phyloP scores from a whole-genome alignment of 2,888 invertebrate genomes.

The Scaptodrosophila latifasciaeformis region DNA sequence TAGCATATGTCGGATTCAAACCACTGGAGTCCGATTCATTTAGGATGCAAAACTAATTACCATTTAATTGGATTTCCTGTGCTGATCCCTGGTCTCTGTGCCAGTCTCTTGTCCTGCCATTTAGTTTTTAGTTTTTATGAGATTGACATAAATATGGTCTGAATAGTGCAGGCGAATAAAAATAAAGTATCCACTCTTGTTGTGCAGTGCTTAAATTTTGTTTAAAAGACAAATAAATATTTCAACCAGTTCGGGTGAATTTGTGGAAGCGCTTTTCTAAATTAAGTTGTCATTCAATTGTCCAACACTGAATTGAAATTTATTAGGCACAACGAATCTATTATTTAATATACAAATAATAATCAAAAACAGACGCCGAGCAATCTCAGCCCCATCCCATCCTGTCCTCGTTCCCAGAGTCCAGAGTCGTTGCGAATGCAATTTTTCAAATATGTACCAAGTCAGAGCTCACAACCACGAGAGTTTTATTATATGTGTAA shows the following conservation, averaged over 20 bases:
- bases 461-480: not conserved
- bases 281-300: conserved; percentile 58
- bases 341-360: conserved; percentile 54
- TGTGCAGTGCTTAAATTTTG: not conserved
- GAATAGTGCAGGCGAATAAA: conserved; percentile 23
- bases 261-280: conserved; percentile 27
- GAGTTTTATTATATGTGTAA: not conserved
- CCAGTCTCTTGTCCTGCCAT: conserved; percentile 10
- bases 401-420: not conserved
- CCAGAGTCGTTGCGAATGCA: conserved; percentile 50
- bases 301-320: conserved; percentile 53
- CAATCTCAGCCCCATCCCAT: no score
- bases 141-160: conserved; percentile 44
- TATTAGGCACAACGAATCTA: conserved; percentile 57
- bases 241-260: no score
- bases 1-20: conserved; percentile 19
- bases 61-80: conserved; percentile 44
- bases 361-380: conserved; percentile 6
- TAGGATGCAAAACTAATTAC: conserved; percentile 59
- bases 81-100: not conserved
- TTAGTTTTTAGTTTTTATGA: conserved; percentile 18
- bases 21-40: conserved; percentile 57
- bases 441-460: conserved; percentile 60
- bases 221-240: not conserved
- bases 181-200: not conserved